Conservation (phyloP, 2,113 vertebrate species). For the Semnornis frantzii region DNA sequence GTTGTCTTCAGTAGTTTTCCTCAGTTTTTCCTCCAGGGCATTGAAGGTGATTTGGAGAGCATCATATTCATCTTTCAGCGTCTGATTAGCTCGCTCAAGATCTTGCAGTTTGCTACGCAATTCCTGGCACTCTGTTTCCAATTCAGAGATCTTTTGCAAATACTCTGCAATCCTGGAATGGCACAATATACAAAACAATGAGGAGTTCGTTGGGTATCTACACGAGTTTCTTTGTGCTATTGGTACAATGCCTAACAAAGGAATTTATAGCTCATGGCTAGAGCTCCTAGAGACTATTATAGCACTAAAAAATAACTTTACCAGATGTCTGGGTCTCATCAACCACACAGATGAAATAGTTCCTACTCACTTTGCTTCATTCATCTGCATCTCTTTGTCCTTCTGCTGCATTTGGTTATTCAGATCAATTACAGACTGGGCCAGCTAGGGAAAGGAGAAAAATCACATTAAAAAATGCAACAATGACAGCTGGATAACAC, state of each 20-base stretch:
- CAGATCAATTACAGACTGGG: conserved; percentile 94
- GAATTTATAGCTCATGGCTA: background rate
- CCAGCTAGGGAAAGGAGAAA: conserved; percentile 79
- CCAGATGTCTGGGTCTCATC: background rate
- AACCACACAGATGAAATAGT: background rate
- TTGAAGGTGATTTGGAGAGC: conserved; percentile 97
- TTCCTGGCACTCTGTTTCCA: conserved; percentile 90
- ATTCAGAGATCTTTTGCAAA: conserved; percentile 84
- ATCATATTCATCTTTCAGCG: conserved; percentile 96
- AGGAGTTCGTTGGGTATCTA: background rate
- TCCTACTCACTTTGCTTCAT: conserved; percentile 89
- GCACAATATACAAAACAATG: background rate
- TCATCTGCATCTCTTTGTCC: conserved; percentile 93
- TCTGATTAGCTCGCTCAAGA: conserved; percentile 93
- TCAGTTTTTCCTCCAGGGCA: conserved; percentile 94
- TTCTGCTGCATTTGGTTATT: conserved; percentile 97
- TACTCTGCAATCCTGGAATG: conserved; percentile 88
- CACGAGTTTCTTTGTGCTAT: background rate
- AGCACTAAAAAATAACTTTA: background rate
- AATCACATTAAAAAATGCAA: background rate
- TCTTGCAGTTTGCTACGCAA: conserved; percentile 87
- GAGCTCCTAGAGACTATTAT: background rate
- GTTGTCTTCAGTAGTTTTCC: conserved; percentile 94
- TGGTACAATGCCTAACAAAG: background rate
- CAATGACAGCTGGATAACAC: background rate